phyloP scores from a whole-genome alignment of 1,140 invertebrate species.

The Ooceraea biroi region DNA sequence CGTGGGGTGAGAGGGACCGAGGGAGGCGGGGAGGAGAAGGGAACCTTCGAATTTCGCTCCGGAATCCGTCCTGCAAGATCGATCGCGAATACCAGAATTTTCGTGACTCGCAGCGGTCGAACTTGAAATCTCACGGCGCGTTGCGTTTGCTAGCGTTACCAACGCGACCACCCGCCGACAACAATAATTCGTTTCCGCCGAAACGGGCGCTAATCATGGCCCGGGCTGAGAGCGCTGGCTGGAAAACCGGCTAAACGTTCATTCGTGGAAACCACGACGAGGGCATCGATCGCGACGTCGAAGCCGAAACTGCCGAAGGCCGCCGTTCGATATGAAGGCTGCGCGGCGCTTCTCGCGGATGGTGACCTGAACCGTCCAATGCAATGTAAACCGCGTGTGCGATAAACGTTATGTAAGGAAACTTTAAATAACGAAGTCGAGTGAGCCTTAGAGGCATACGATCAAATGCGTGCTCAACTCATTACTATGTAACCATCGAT shows the following conservation, averaged over 20 bases:
- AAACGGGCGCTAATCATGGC: constrained; percentile 75
- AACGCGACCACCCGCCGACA: constrained; percentile 78
- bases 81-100: constrained; percentile 58
- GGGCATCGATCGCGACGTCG: constrained; percentile 70
- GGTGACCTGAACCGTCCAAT: background rate
- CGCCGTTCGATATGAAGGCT: constrained; percentile 20
- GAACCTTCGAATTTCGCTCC: constrained; percentile 50
- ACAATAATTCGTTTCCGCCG: constrained; percentile 76
- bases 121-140: constrained; percentile 49
- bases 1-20: background rate
- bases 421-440: background rate
- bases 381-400: background rate
- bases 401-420: constrained; percentile 30
- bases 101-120: constrained; percentile 27
- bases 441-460: background rate
- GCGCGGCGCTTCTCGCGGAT: constrained; percentile 10
- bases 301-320: constrained; percentile 25
- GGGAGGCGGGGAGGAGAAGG: background rate
- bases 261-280: constrained; percentile 68
- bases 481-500: background rate
- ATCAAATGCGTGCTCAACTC: background rate
- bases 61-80: constrained; percentile 56
- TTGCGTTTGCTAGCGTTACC: constrained; percentile 73
- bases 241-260: constrained; percentile 69
- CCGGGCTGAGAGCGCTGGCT: constrained; percentile 52